Evolutionary conservation across 2,113 vertebrate genomes (phyloP).

Genomic region (Poeciliopsis occidentalis): DNA sequence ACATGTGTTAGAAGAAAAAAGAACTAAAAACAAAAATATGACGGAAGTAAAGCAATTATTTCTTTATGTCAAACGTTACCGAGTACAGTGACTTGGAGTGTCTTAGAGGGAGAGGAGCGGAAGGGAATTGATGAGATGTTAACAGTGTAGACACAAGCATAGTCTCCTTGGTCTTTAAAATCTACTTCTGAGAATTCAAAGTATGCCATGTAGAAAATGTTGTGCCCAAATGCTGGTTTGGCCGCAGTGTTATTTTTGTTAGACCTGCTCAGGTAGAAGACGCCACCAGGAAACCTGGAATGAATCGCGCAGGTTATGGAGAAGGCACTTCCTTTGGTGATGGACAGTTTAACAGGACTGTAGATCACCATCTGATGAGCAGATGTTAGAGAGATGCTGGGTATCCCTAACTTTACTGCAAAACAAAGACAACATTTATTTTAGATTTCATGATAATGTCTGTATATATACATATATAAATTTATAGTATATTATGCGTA

Average conservation of each 20-base stretch:
- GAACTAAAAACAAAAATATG: not conserved
- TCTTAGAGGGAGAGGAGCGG: conserved; percentile 56
- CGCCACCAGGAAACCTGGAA: conserved; percentile 49
- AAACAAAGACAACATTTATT: not conserved
- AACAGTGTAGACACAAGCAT: conserved; percentile 51
- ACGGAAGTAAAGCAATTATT: not conserved
- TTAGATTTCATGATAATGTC: not conserved
- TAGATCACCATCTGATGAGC: conserved; percentile 59
- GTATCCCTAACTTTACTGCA: conserved; percentile 66
- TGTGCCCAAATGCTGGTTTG: conserved; percentile 36
- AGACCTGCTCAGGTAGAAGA: conserved; percentile 54
- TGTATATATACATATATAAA: not conserved
- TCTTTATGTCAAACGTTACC: conserved; percentile 39
- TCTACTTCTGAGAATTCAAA: conserved; percentile 63
- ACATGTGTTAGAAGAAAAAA: not conserved
- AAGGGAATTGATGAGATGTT: conserved; percentile 59
- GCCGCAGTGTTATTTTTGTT: conserved; percentile 4
- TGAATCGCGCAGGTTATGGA: conserved; percentile 59
- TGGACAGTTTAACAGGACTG: conserved; percentile 55
- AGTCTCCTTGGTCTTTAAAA: conserved; percentile 48
- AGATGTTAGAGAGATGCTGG: conserved; percentile 61
- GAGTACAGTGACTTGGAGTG: conserved; percentile 48
- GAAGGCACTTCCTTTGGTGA: conserved; percentile 57
- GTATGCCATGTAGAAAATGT: conserved; percentile 49
- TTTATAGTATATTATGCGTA: no score